Conservation (phyloP, 92 coral and sea anemone genomes). For the Scolanthus callimorphus region DNA sequence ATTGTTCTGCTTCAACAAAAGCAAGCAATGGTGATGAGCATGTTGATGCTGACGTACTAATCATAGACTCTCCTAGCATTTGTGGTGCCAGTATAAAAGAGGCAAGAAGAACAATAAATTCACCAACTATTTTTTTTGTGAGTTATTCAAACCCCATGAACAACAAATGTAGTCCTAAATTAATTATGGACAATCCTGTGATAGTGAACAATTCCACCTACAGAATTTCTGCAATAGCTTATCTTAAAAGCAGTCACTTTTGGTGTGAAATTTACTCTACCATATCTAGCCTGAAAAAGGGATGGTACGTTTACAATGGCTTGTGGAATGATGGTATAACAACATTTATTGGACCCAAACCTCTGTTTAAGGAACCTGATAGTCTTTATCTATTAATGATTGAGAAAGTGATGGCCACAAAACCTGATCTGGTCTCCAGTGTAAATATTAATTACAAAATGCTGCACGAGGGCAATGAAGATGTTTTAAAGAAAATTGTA, state of each 20-base stretch:
- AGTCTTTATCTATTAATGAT: slow-evolving; percentile 22
- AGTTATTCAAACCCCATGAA: too few species aligned
- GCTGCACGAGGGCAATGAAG: too few species aligned
- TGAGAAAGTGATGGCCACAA: too few species aligned
- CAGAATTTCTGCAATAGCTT: slow-evolving; percentile 32
- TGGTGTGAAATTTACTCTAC: slow-evolving; percentile 31
- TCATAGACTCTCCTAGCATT: slow-evolving; percentile 4
- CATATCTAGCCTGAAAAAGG: slow-evolving; percentile 1
- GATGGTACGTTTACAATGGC: slow-evolving; percentile 32
- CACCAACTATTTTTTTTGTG: too few species aligned
- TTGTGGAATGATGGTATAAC: slow-evolving; percentile 23
- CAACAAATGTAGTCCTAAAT: too few species aligned
- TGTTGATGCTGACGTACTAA: too few species aligned
- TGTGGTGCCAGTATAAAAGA: slow-evolving; percentile 12
- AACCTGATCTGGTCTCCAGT: too few species aligned
- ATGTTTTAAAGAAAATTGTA: slow-evolving; percentile 15
- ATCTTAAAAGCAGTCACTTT: slow-evolving; percentile 31
- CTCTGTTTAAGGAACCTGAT: slow-evolving; percentile 3
- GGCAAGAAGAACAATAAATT: too few species aligned
- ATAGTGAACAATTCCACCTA: slow-evolving; percentile 8
- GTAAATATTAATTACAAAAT: too few species aligned
- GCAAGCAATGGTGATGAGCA: too few species aligned
- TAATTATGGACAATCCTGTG: too few species aligned
- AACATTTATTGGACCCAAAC: slow-evolving; percentile 23
- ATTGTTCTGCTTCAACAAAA: too few species aligned